Percentiles rank a stretch among this genome's conserved stretches.
Conservation (phyloP, 1,140 invertebrate genomes). For the Ooceraea biroi region DNA sequence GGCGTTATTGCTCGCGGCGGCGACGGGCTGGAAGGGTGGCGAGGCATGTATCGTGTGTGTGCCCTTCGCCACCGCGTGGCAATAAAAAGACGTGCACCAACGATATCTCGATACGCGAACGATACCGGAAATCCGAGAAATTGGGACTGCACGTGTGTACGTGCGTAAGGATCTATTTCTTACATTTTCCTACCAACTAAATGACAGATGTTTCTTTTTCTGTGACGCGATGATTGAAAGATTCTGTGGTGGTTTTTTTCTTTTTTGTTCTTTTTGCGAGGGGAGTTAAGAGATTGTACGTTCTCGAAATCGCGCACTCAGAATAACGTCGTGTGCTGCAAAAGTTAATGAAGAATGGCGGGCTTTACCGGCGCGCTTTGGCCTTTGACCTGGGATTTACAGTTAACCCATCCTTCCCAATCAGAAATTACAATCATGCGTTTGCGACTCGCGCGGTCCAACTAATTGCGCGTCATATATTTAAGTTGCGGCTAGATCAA, state of each 20-base stretch:
- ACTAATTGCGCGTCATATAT: slow-evolving; percentile 64
- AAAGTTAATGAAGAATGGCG: slow-evolving; percentile 52
- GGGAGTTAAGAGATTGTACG: background rate
- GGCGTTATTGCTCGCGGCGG: slow-evolving; percentile 41
- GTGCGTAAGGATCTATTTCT: background rate
- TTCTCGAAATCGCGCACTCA: slow-evolving; percentile 23
- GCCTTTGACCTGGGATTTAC: slow-evolving; percentile 48
- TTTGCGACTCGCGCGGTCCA: slow-evolving; percentile 53
- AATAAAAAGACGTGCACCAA: slow-evolving; percentile 12
- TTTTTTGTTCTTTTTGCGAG: no score
- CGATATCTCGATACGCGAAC: background rate
- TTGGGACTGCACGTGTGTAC: background rate
- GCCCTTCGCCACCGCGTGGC: background rate
- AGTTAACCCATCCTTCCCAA: slow-evolving; percentile 62
- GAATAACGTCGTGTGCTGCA: background rate
- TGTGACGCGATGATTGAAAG: background rate
- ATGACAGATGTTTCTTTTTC: background rate
- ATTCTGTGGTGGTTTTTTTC: no score
- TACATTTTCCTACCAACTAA: background rate
- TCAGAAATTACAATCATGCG: slow-evolving; percentile 63
- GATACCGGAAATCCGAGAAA: slow-evolving; percentile 18
- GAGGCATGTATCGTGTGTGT: background rate
- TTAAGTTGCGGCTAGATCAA: slow-evolving; percentile 63
- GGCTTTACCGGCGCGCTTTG: slow-evolving; percentile 41
- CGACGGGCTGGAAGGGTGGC: background rate